phyloP scores from a whole-genome alignment of 2,113 vertebrate genomes.

The Noturus placidus region DNA sequence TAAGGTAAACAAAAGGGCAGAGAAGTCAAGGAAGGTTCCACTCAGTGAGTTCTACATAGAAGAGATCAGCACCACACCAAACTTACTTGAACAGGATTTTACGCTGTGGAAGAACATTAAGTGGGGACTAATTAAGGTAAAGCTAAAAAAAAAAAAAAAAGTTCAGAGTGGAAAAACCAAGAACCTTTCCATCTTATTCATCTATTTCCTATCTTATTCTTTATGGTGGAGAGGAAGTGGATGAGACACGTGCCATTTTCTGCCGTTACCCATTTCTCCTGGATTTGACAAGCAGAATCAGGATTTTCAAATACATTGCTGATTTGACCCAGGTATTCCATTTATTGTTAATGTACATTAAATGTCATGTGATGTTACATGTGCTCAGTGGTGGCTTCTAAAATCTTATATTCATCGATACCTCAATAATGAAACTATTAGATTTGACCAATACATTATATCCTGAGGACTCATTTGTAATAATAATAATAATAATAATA shows the following conservation, averaged over 20 bases:
- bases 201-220: neutral
- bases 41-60: conserved; percentile 66
- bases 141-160: neutral
- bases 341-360: neutral
- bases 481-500: too few species aligned
- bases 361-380: neutral
- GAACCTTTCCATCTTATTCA: neutral
- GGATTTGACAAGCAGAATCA: conserved; percentile 56
- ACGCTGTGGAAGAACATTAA: conserved; percentile 28
- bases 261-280: conserved; percentile 70
- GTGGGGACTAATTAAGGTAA: conserved; percentile 51
- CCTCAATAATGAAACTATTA: too few species aligned
- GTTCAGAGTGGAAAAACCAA: neutral
- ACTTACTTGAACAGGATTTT: neutral
- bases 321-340: conserved; percentile 47
- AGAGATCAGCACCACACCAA: conserved; percentile 25
- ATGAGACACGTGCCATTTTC: conserved; percentile 57
- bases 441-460: too few species aligned
- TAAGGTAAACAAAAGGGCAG: conserved; percentile 66
- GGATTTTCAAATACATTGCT: conserved; percentile 47
- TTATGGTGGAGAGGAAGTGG: conserved; percentile 53
- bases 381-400: neutral
- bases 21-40: conserved; percentile 62
- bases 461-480: too few species aligned
- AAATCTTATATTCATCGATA: too few species aligned